Evolutionary conservation across 2,888 invertebrate genomes (phyloP), one percentile per base, ranked within the genome.

Genomic region (Acholoe squamosa): DNA sequence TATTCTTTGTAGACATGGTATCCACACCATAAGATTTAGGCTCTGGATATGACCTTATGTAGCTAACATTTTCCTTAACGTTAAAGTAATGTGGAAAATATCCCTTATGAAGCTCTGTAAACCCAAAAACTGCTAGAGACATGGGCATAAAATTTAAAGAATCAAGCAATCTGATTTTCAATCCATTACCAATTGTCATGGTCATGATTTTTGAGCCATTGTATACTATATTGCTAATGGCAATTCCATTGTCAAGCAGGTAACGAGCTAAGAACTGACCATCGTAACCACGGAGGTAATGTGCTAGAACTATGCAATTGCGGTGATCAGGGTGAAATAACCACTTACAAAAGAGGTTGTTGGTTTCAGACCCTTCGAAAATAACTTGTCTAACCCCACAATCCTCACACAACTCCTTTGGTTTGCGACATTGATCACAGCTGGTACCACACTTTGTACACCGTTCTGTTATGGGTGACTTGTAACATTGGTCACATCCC

Each of bases 261-360:
- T 34, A 80, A 31, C 19, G 31, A 5, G 19, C 84, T n/a, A 92
- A 71, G 71, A 92, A 92, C 19, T 84, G 67, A 0, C 22, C 31
- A 91, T 92, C 92, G 28, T 92, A 92, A 0, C 61, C 52, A 43
- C 43, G 84, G 0, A 80, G 7, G 31, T 92, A 91, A 54, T 92
- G 92, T 0, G 92, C 92, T 5, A 92, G 43, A 33, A 43, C 54
- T 12, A 54, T 56, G n/a, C 19, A 67, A 67, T 67, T 31, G 22
- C 19, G 12, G n/a, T 80, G 80, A 12, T 80, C 16, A 33, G 16
- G 31, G 25, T 90, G 80, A 33, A 61, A 77, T 52, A 91, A 51
- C 90, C 80, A 91, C 33, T 33, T 54, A 25, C 77, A 31, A 61
- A 77, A 91, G 43, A 5, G 10, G 12, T 14, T 33, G 33, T 34